Evolutionary conservation across 1,140 invertebrate species (phyloP), one percentile per base, ranked within the genome.

Genomic region (Bradynema listronoti): DNA sequence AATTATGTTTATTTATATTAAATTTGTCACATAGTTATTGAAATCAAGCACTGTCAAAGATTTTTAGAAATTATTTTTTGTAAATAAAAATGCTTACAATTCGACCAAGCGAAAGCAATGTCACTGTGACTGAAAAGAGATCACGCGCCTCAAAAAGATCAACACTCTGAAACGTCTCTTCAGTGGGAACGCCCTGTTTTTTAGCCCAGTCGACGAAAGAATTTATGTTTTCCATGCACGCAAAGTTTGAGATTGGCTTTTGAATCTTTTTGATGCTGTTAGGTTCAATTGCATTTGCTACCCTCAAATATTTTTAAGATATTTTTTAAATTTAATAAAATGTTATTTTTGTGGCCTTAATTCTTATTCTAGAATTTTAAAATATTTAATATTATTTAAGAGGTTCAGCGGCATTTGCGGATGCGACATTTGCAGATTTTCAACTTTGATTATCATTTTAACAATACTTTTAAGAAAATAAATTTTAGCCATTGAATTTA

Each of bases 171-270:
- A 96, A 97, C 34, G 88, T 89, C 80, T 94, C 90, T 80, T 91
- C 88, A 22, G 88, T 85, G 24, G 89, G 89, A 2, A 97, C 91
- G 22, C 92, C 92, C 57, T 93, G 84, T n/a, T 83, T 82, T 75
- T 85, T 86, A 36, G 88, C 89, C 5, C 86, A 86, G 69, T 87
- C 87, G 55, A 96, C 81, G 81, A 97, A 97, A 4, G 85, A 85
- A 72, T 94, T 93, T 64, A 97, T 96, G 79, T 97, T 97, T 81
- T 97, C 91, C 91, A 96, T 39, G 39, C 90, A 93, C 74, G 93
- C 93, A 81, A 94, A 94, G n/a, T 90, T 90, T 86, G 91, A 88
- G 24, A 71, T 80, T 22, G 79, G 76, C 69, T 85, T 84, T 78
- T 91, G 91, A 60, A 91, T 85, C 81, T 90, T 91, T 81, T 89